These are phyloP conservation scores for Catotricha subobsoleta DNA, from an alignment of 2,888 invertebrate species.

Conservation along the genomic window DNA sequence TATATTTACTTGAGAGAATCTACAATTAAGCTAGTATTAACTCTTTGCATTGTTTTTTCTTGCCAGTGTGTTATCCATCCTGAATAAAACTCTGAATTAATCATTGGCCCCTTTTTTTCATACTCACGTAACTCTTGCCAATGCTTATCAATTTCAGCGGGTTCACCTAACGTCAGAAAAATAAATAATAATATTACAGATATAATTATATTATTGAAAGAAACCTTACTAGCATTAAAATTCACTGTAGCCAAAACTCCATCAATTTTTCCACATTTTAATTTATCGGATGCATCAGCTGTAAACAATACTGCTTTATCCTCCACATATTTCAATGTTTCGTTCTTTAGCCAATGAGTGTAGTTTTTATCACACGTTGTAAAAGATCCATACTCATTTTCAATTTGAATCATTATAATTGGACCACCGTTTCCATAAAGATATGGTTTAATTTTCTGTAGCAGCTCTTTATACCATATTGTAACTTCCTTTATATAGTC, in stretches of 20 bases:
- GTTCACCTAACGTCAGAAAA: slow-evolving; percentile 8
- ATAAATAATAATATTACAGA: slow-evolving; percentile 15
- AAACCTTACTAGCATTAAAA: slow-evolving; percentile 32
- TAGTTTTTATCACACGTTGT: slow-evolving; percentile 51
- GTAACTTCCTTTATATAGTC: slow-evolving; percentile 35
- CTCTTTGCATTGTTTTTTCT: slow-evolving; percentile 37
- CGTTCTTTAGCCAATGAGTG: slow-evolving; percentile 44
- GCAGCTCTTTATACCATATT: slow-evolving; percentile 35
- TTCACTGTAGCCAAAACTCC: slow-evolving; percentile 61
- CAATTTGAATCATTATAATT: slow-evolving; percentile 67
- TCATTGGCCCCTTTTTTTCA: slow-evolving; percentile 54
- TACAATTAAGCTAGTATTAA: slow-evolving; percentile 33
- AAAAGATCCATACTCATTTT: slow-evolving; percentile 85
- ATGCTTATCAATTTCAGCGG: slow-evolving; percentile 19
- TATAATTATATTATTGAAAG: slow-evolving; percentile 9
- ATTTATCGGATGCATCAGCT: slow-evolving; percentile 49
- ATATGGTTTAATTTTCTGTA: slow-evolving; percentile 30
- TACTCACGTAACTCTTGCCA: slow-evolving; percentile 33
- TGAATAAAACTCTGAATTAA: slow-evolving; percentile 82
- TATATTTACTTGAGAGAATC: slow-evolving; percentile 23
- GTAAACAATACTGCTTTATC: slow-evolving; percentile 60
- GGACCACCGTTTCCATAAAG: slow-evolving; percentile 58
- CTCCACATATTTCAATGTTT: slow-evolving; percentile 35
- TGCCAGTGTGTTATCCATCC: slow-evolving; percentile 91
- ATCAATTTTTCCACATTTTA: slow-evolving; percentile 50